phyloP scores from a whole-genome alignment of 2,113 vertebrate genomes.

The Siniperca chuatsi region DNA sequence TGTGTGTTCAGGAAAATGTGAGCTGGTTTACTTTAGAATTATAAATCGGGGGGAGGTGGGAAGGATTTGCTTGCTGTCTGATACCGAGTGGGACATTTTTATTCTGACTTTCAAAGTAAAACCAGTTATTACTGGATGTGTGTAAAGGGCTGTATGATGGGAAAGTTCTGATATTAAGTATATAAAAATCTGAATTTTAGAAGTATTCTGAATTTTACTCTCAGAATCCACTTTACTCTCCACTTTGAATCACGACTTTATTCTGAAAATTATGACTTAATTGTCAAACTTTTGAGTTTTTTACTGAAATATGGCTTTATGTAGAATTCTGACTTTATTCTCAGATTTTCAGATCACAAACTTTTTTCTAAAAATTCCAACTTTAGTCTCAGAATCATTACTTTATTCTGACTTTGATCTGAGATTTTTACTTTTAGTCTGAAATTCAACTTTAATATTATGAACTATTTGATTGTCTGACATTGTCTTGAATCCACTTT shows the following conservation, averaged over 20 bases:
- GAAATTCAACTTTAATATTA: background rate
- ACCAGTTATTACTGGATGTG: background rate
- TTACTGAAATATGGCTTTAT: background rate
- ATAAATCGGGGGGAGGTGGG: conserved; percentile 18
- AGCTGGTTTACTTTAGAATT: conserved; percentile 42
- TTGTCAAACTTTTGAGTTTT: background rate
- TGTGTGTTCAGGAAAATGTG: conserved; percentile 28
- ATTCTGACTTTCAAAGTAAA: conserved; percentile 29
- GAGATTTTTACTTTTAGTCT: background rate
- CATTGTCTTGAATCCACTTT: background rate
- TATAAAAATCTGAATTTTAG: too few relatives aligned
- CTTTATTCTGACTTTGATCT: background rate
- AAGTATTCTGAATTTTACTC: background rate
- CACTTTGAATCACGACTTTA: background rate
- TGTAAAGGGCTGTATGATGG: background rate
- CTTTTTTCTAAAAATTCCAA: background rate
- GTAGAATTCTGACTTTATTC: background rate
- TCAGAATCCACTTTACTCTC: background rate
- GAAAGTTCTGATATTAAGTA: background rate
- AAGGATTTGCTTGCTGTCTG: conserved; percentile 2
- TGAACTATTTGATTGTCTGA: background rate
- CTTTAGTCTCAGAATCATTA: background rate
- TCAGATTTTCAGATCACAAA: background rate
- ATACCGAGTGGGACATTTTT: background rate
- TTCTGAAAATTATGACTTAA: background rate